A percentile compares a stretch with the other conserved stretches of the same genome.
Evolutionary conservation across 1,140 invertebrate genomes (phyloP).

Genomic region (Gryllus bimaculatus): DNA sequence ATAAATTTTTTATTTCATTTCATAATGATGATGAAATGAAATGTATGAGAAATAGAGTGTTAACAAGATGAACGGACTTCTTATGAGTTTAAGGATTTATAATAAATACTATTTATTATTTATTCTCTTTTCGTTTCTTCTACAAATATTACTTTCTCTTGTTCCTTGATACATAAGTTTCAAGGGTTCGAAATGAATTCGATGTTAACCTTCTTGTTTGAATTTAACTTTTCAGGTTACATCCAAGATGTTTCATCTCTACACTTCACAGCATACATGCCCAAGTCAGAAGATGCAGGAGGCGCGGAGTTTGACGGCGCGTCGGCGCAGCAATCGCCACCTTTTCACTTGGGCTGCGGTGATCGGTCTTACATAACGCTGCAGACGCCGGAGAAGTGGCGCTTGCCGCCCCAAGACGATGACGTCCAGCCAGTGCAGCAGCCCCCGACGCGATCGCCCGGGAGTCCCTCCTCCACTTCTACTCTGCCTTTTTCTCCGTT

Average conservation of each 20-base stretch:
- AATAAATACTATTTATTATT: no score
- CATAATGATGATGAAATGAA: no score
- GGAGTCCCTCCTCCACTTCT: neutral
- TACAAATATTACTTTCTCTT: no score
- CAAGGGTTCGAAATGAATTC: no score
- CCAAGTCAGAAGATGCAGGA: constrained; percentile 27
- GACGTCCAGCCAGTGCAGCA: neutral
- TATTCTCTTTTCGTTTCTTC: no score
- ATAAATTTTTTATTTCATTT: no score
- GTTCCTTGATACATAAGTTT: no score
- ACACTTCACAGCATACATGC: constrained; percentile 51
- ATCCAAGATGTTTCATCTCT: constrained; percentile 50
- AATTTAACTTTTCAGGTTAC: constrained; percentile 37
- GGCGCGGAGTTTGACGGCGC: constrained; percentile 26
- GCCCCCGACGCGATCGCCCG: neutral
- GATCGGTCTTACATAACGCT: constrained; percentile 50
- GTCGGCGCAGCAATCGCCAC: constrained; percentile 35
- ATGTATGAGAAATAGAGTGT: no score
- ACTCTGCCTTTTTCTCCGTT: neutral
- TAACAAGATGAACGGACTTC: no score
- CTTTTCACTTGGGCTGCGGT: constrained; percentile 9
- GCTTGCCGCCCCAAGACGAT: constrained; percentile 29
- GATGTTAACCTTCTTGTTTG: no score
- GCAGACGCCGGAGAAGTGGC: constrained; percentile 45
- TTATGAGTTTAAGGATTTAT: no score